These are phyloP conservation scores for Eolophus roseicapilla DNA, from an alignment of 2,113 vertebrate genomes.

Conservation along the genomic window DNA sequence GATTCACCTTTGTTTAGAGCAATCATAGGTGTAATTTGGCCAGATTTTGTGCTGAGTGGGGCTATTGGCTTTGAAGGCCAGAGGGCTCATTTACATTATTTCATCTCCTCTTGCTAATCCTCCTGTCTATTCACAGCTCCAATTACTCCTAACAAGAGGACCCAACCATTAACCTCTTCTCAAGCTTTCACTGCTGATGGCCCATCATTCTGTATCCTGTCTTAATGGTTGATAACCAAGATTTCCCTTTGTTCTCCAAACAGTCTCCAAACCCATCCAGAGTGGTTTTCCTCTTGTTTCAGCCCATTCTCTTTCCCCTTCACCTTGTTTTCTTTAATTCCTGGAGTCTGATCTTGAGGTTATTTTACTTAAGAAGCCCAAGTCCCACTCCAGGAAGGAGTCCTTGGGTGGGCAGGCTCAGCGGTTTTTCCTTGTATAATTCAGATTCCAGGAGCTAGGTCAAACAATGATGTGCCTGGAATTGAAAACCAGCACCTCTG, in stretches of 20 bases:
- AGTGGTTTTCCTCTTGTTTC: not conserved
- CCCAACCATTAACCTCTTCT: not conserved
- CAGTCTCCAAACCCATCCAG: not conserved
- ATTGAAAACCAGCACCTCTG: not conserved
- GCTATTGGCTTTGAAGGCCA: not conserved
- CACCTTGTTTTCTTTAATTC: not conserved
- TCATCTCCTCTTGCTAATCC: not conserved
- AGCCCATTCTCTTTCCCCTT: not conserved
- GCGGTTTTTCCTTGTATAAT: not conserved
- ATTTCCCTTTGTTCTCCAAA: not conserved
- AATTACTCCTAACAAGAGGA: fast-evolving
- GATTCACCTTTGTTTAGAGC: not conserved
- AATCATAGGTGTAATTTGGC: not conserved
- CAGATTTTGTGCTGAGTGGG: not conserved
- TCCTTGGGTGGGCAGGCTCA: not conserved
- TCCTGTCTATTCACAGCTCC: not conserved
- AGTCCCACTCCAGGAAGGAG: not conserved
- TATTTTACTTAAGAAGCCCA: not conserved
- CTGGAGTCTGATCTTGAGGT: not conserved
- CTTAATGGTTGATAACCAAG: too few species aligned
- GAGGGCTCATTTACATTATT: not conserved
- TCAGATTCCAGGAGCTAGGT: not conserved
- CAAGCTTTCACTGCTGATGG: not conserved
- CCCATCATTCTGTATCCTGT: not conserved
- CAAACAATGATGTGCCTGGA: fast-evolving